Conservation (phyloP, 2,113 vertebrate genomes). For the Centropus unirufus region DNA sequence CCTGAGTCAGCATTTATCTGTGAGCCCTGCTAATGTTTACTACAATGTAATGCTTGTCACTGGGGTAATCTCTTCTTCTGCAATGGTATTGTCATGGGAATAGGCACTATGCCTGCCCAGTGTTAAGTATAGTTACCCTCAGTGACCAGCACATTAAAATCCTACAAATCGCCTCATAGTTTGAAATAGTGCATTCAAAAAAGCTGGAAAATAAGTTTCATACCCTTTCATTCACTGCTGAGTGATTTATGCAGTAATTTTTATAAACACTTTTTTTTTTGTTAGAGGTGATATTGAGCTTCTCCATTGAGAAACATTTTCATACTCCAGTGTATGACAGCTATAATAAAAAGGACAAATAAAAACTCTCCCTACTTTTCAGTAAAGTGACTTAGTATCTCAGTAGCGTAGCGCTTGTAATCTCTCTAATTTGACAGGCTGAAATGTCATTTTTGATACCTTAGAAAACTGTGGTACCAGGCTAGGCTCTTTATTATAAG, state of each 20-base stretch:
- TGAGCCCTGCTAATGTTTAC: not conserved
- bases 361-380: not conserved
- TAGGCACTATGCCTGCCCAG: not conserved
- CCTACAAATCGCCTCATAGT: not conserved
- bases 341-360: not conserved
- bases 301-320: not conserved
- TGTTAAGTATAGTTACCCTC: not conserved
- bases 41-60: not conserved
- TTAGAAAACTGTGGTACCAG: not conserved
- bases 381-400: not conserved
- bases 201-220: not conserved
- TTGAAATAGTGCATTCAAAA: not conserved
- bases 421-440: not conserved
- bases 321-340: not conserved
- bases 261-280: not conserved
- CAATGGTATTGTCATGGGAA: not conserved
- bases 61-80: not conserved
- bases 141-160: not conserved
- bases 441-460: not conserved
- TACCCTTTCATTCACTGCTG: not conserved
- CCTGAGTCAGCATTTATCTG: not conserved
- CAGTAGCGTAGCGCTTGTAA: slow-evolving; percentile 11
- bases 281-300: not conserved
- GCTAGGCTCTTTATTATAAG: not conserved
- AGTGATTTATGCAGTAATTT: not conserved